Evolutionary conservation across 2,888 invertebrate genomes (phyloP).

Genomic region (Cheilosia pagana): DNA sequence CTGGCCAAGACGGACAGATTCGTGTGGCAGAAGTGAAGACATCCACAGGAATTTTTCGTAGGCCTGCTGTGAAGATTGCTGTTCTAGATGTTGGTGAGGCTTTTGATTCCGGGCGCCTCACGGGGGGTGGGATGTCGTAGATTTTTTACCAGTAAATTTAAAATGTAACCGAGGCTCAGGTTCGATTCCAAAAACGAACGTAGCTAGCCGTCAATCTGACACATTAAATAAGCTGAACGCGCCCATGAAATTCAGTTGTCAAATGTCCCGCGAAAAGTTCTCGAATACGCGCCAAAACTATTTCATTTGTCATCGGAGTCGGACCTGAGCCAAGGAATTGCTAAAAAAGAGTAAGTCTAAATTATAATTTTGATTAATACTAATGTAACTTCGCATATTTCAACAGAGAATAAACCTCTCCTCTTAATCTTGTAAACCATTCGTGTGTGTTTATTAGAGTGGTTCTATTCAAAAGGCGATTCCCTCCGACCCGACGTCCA

Average conservation of each 20-base stretch:
- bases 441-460: too few relatives aligned
- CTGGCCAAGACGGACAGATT: constrained; percentile 68
- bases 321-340: neutral
- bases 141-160: neutral
- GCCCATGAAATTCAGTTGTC: neutral
- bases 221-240: neutral
- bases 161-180: neutral
- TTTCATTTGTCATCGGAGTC: neutral
- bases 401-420: neutral
- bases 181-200: neutral
- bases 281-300: neutral
- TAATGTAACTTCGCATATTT: neutral
- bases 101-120: neutral
- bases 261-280: neutral
- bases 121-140: constrained; percentile 27
- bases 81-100: constrained; percentile 83
- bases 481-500: too few relatives aligned
- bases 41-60: constrained; percentile 56
- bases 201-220: neutral
- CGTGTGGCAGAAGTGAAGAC: constrained; percentile 43
- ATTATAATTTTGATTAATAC: neutral
- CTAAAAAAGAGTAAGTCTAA: neutral
- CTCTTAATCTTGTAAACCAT: too few relatives aligned
- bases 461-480: too few relatives aligned
- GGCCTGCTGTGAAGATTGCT: constrained; percentile 73